phyloP scores from a whole-genome alignment of 2,797 vertebrate genomes.

The Molossus alvarezi region DNA sequence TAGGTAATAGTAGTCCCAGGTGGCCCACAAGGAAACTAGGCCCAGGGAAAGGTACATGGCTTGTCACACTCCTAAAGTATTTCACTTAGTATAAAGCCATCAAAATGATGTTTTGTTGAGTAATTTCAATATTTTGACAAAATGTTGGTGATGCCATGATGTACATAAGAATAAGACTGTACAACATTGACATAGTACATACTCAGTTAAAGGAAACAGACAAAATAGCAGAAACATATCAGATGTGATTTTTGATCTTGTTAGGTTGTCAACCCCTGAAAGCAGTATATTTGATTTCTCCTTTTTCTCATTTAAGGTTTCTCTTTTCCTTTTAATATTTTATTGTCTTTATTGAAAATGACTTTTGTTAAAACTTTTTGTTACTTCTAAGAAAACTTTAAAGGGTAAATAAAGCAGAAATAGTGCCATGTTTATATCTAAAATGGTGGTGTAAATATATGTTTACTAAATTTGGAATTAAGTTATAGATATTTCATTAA shows the following conservation, averaged over 20 bases:
- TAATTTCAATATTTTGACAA: not conserved
- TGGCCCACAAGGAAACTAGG: not conserved
- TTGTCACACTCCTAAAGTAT: not conserved
- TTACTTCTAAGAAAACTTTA: not conserved
- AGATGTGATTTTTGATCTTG: not conserved
- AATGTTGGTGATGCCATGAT: not conserved
- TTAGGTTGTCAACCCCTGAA: not conserved
- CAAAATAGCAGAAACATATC: not conserved
- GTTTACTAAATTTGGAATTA: not conserved
- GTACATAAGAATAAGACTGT: not conserved
- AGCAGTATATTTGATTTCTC: not conserved
- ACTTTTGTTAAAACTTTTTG: not conserved
- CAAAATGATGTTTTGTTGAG: not conserved
- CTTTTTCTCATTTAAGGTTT: not conserved
- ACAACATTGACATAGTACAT: not conserved
- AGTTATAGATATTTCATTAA: not conserved
- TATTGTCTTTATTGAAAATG: conserved; percentile 15
- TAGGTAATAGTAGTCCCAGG: not conserved
- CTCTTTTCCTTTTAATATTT: not conserved
- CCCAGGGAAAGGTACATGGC: not conserved
- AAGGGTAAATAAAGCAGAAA: not conserved
- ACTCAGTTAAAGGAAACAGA: not conserved
- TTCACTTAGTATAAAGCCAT: conserved; percentile 1
- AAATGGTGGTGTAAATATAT: not conserved
- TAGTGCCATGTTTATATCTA: not conserved